Evolutionary conservation across 2,797 vertebrate species (phyloP).

Genomic region (Thunnus albacares): DNA sequence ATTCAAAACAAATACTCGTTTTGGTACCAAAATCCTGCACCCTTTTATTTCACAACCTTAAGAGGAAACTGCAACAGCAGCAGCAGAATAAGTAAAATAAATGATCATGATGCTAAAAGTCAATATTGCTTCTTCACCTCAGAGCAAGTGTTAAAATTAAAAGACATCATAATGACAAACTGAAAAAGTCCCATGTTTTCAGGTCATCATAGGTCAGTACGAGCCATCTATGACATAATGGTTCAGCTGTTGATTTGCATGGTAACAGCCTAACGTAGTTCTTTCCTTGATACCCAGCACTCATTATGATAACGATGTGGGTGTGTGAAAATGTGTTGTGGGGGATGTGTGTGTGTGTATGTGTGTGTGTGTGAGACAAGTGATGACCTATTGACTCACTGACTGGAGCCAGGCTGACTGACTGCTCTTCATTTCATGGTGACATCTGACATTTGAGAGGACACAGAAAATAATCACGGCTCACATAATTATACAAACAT

Average conservation of each 20-base stretch:
- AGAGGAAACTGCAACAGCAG: neutral
- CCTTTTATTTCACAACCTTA: neutral
- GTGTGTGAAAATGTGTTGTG: neutral
- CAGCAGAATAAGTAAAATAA: neutral
- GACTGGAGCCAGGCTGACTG: constrained; percentile 27
- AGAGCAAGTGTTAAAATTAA: neutral
- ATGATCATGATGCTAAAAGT: neutral
- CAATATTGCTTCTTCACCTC: neutral
- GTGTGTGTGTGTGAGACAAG: neutral
- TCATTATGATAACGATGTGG: constrained; percentile 13
- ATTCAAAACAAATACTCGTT: too few species aligned
- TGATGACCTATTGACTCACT: constrained; percentile 7
- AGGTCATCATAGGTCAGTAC: neutral
- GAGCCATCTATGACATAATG: constrained; percentile 16
- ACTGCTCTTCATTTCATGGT: neutral
- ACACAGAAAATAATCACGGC: neutral
- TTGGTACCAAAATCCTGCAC: neutral
- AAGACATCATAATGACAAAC: neutral
- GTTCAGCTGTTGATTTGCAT: constrained; percentile 30
- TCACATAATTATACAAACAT: neutral
- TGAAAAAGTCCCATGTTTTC: neutral
- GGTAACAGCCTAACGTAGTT: neutral
- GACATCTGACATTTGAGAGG: neutral
- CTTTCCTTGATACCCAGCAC: constrained; percentile 3
- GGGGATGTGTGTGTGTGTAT: constrained; percentile 3